Percentiles rank a stretch among this genome's conserved stretches.
Conservation (phyloP, 1,140 invertebrate genomes). For the Magallana ariakensis region DNA sequence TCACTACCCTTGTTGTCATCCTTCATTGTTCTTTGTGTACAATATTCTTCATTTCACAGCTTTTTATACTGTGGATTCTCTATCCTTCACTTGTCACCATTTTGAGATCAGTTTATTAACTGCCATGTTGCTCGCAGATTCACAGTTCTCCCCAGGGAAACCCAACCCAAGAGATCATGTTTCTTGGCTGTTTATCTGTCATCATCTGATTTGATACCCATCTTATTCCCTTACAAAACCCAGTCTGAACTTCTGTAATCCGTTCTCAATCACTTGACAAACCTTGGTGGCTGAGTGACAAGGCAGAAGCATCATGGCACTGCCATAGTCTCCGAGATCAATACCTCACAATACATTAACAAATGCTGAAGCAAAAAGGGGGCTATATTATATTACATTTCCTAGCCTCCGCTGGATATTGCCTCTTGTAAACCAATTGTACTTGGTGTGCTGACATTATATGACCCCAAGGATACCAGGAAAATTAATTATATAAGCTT, state of each 20-base stretch:
- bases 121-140: neutral
- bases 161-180: neutral
- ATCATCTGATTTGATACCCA: neutral
- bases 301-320: neutral
- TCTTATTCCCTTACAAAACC: neutral
- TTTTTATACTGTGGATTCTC: too few relatives aligned
- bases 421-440: constrained; percentile 23
- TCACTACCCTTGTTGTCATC: too few relatives aligned
- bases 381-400: constrained; percentile 23
- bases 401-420: neutral
- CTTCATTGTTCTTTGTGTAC: too few relatives aligned
- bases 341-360: neutral
- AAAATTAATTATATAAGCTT: neutral
- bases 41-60: too few relatives aligned
- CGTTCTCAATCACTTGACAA: neutral
- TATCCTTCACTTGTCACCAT: too few relatives aligned
- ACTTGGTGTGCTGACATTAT: constrained; percentile 11
- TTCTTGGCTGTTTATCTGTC: neutral
- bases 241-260: neutral
- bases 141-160: neutral
- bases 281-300: constrained; percentile 5
- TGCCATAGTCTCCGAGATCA: neutral
- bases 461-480: neutral
- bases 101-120: too few relatives aligned
- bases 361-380: constrained; percentile 18